Evolutionary conservation across 2,113 vertebrate genomes (phyloP).

Genomic region (Nycticebus coucang): DNA sequence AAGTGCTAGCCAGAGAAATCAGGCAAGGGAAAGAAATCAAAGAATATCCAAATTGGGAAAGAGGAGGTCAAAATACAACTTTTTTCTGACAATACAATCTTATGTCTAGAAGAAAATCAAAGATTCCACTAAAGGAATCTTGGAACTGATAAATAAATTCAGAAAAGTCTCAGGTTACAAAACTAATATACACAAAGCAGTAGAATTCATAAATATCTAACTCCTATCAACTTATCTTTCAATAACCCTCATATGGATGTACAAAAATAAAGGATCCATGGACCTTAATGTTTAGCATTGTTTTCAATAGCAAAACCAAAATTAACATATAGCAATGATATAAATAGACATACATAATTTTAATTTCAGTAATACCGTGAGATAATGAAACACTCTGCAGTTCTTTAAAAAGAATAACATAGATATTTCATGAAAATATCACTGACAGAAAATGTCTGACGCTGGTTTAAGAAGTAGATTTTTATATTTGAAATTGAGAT

Average conservation of each 20-base stretch:
- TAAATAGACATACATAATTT: not conserved
- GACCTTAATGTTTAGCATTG: not conserved
- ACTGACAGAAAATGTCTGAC: not conserved
- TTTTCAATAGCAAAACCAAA: not conserved
- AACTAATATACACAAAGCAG: no score
- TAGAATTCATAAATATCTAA: not conserved
- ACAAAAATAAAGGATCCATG: not conserved
- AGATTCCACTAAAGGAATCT: no score
- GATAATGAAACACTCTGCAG: not conserved
- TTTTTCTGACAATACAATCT: no score
- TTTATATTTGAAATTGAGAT: not conserved
- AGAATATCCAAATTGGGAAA: no score
- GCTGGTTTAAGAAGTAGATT: not conserved
- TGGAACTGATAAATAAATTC: no score
- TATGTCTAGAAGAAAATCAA: no score
- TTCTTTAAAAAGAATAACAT: not conserved
- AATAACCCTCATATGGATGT: not conserved
- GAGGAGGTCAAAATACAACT: no score
- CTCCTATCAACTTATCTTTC: not conserved
- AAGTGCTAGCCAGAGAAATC: no score
- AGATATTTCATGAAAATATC: not conserved
- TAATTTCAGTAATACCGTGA: not conserved
- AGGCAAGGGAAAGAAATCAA: no score
- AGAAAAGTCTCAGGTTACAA: no score
- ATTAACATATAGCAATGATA: not conserved